phyloP scores from a whole-genome alignment of 2,888 invertebrate species.

The Scaptomyza tumidula region DNA sequence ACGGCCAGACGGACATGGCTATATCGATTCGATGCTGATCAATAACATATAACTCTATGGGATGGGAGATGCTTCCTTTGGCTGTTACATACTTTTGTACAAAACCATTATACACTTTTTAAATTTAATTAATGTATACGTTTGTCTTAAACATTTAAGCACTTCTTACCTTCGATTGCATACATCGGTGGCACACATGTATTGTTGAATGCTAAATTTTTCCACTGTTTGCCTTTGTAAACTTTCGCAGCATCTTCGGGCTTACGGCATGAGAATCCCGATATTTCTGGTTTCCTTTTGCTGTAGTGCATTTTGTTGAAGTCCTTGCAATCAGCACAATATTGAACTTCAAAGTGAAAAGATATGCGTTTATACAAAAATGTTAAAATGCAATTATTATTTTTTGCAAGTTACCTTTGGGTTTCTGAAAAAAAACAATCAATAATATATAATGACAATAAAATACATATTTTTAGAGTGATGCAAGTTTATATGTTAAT shows the following conservation, averaged over 20 bases:
- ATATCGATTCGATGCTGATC: too few species aligned
- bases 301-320: not conserved
- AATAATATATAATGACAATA: not conserved
- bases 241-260: not conserved
- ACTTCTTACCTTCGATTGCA: constrained; percentile 1
- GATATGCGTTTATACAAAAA: not conserved
- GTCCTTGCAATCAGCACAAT: not conserved
- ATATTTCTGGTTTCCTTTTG: not conserved
- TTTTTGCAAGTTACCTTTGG: not conserved
- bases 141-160: too few species aligned
- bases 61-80: too few species aligned
- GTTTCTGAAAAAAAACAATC: not conserved
- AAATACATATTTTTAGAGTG: not conserved
- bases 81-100: too few species aligned
- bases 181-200: not conserved
- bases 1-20: too few species aligned
- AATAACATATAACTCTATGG: too few species aligned
- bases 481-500: not conserved
- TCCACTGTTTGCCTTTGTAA: not conserved
- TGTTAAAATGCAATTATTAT: not conserved
- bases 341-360: not conserved
- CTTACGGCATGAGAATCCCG: not conserved
- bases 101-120: too few species aligned
- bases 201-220: not conserved
- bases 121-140: too few species aligned